These are phyloP conservation scores for Talpa occidentalis DNA, from an alignment of 2,113 vertebrate genomes.

Conservation along the genomic window DNA sequence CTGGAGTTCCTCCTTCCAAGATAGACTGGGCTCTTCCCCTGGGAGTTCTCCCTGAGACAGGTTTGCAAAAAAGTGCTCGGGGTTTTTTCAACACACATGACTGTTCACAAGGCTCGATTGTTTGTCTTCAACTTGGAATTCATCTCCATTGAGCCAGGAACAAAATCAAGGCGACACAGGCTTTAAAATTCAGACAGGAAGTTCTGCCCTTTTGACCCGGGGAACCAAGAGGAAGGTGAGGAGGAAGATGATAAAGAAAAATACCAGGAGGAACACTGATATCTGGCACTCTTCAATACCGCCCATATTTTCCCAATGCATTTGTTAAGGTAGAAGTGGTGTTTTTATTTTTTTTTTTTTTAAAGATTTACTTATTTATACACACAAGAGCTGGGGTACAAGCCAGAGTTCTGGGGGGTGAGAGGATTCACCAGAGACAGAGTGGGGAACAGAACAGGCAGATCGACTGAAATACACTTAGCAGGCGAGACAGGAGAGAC, in stretches of 20 bases:
- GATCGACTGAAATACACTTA: too few relatives aligned
- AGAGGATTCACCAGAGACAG: too few relatives aligned
- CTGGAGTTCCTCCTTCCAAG: neutral
- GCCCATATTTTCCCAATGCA: constrained; percentile 49
- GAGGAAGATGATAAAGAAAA: constrained; percentile 85
- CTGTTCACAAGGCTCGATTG: constrained; percentile 56
- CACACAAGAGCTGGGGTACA: too few relatives aligned
- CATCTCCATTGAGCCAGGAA: constrained; percentile 68
- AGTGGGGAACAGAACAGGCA: too few relatives aligned
- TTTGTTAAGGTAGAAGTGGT: constrained; percentile 46
- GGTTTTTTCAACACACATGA: constrained; percentile 59
- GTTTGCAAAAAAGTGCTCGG: constrained; percentile 37
- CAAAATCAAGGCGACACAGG: constrained; percentile 72
- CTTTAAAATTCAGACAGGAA: constrained; percentile 83
- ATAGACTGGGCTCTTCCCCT: neutral
- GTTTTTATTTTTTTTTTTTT: too few relatives aligned
- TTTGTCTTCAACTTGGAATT: constrained; percentile 76
- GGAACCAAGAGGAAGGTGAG: constrained; percentile 83
- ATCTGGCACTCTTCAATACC: neutral
- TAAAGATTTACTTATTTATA: too few relatives aligned
- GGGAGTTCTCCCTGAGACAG: constrained; percentile 48
- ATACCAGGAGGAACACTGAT: constrained; percentile 54
- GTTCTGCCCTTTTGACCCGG: constrained; percentile 82
- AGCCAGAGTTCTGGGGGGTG: too few relatives aligned
- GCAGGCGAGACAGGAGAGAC: too few relatives aligned